A percentile compares a stretch with the other conserved stretches of the same genome.
phyloP scores from a whole-genome alignment of 2,888 invertebrate genomes.

The Tetragonisca angustula region DNA sequence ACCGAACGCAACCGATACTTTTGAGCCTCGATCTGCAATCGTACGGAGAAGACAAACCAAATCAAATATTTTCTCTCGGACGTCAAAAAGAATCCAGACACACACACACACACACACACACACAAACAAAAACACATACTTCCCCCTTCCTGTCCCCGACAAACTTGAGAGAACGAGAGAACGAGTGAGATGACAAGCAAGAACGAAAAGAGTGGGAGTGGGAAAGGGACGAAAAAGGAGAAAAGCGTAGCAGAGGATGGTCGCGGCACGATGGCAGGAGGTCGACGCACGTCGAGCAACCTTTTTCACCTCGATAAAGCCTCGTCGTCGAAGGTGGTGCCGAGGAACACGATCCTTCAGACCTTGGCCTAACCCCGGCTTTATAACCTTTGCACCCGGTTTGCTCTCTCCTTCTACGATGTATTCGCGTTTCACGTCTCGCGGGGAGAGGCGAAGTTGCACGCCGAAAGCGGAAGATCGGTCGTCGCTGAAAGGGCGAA shows the following conservation, averaged over 20 bases:
- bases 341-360: slow-evolving; percentile 82
- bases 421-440: slow-evolving; percentile 26
- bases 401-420: slow-evolving; percentile 11
- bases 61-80: neutral
- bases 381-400: slow-evolving; percentile 76
- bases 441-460: slow-evolving; percentile 10
- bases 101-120: no score
- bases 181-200: neutral
- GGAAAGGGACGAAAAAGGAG: neutral
- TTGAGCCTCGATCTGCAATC: neutral
- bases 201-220: neutral
- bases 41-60: neutral
- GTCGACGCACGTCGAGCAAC: slow-evolving; percentile 73
- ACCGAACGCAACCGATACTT: neutral
- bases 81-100: neutral
- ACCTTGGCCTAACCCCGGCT: slow-evolving; percentile 80
- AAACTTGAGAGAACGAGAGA: neutral
- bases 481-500: slow-evolving; percentile 40
- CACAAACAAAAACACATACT: no score
- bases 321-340: slow-evolving; percentile 77
- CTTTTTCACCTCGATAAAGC: slow-evolving; percentile 78
- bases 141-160: neutral
- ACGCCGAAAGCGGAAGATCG: slow-evolving; percentile 46
- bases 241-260: slow-evolving; percentile 7
- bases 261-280: slow-evolving; percentile 50